Evolutionary conservation across 2,888 invertebrate species (phyloP), one percentile per base, ranked within the genome.

Genomic region (Smittia aterrima): DNA sequence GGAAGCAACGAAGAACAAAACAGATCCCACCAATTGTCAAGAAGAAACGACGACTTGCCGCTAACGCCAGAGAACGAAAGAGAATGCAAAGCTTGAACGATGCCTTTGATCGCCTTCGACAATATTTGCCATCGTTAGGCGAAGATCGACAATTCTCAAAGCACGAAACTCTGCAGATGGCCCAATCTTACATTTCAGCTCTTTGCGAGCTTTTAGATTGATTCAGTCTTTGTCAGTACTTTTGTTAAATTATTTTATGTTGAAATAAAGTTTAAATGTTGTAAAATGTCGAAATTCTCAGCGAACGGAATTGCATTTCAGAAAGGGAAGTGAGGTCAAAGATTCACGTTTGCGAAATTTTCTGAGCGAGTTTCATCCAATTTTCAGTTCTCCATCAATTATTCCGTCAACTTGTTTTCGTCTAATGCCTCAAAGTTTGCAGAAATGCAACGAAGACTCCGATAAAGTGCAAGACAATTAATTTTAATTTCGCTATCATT

Each of bases 81-180:
- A 84, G 97, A 20, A 97, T 97, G 97, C 93, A 95, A 85, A 95
- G 93, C 81, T 85, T 97, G 75, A 97, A 97, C 81, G 92, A 92
- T 79, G 97, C 97, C 0, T 97, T 97, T 80, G 96, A 97, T 82
- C 86, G 93, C 77, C 88, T 97, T 1, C 87, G 97, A 62, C 91
- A 92, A 1, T 96, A 96, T 77, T 85, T 97, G n/a, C 97, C 97
- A 0, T 93, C 94, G 0, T 84, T 96, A 75, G 94, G 95, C 3
- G 94, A 95, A 79, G 95, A 96, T 80, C 88, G 95, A 54, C 95
- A 96, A 80, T 84, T 97, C 73, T 96, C 96, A 40, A 97, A 97
- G 82, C 97, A 96, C 82, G 97, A 97, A 82, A 97, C 97, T 0
- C 86, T 97, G 1, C 96, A 97, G 83, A 96, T 97, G 96, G 97